phyloP scores from a whole-genome alignment of 2,113 vertebrate genomes.

The Onychorhynchus coronatus region DNA sequence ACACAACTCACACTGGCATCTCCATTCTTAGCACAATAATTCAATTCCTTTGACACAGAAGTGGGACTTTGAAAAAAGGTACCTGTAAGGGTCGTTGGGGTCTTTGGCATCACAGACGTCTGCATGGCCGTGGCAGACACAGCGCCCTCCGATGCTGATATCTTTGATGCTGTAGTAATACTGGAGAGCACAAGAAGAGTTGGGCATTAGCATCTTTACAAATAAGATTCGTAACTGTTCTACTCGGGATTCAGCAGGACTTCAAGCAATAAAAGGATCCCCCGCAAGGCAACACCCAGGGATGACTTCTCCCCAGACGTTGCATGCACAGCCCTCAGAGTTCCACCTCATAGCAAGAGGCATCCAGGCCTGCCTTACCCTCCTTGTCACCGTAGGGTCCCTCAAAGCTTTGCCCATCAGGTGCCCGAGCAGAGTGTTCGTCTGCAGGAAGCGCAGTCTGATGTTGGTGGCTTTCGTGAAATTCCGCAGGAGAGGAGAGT shows the following conservation, averaged over 20 bases:
- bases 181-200: conserved; percentile 56
- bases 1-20: neutral
- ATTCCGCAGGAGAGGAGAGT: conserved; percentile 89
- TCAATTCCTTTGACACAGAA: neutral
- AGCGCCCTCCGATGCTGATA: conserved; percentile 95
- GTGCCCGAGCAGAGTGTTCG: conserved; percentile 95
- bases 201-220: neutral
- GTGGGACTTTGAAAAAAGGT: neutral
- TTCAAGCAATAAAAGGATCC: neutral
- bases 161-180: conserved; percentile 99
- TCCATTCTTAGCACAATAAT: neutral
- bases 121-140: conserved; percentile 95
- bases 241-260: neutral
- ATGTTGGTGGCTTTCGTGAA: conserved; percentile 98
- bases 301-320: neutral
- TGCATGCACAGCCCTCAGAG: neutral
- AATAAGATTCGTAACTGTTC: neutral
- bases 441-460: conserved; percentile 90
- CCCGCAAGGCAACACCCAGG: neutral
- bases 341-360: neutral
- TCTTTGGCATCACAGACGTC: conserved; percentile 90
- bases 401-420: conserved; percentile 95
- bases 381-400: conserved; percentile 95
- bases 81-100: conserved; percentile 91
- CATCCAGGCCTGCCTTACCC: conserved; percentile 75